Evolutionary conservation across 2,888 invertebrate genomes (phyloP).

Genomic region (Lysandra coridon): DNA sequence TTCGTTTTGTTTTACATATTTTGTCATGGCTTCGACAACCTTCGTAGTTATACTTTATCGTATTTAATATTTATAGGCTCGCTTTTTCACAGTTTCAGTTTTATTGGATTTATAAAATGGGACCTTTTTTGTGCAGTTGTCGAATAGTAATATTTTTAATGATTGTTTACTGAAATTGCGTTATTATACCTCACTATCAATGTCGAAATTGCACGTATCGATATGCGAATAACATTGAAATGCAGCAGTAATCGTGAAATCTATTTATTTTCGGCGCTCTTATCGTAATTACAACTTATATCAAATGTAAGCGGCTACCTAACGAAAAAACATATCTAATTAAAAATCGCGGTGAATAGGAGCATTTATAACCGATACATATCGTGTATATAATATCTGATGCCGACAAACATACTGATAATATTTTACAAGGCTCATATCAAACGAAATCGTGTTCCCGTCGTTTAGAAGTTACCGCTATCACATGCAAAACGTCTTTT

Average conservation of each 20-base stretch:
- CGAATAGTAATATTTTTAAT: neutral
- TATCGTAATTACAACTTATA: conserved; percentile 28
- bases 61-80: conserved; percentile 9
- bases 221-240: neutral
- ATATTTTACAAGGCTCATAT: conserved; percentile 73
- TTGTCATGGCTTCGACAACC: conserved; percentile 21
- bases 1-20: conserved; percentile 29
- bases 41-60: neutral
- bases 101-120: neutral
- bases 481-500: conserved; percentile 53
- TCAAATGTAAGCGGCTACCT: conserved; percentile 31
- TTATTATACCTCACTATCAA: neutral
- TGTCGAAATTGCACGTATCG: neutral
- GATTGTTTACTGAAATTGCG: neutral
- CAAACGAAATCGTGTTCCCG: conserved; percentile 73
- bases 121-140: neutral
- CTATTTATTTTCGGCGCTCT: neutral
- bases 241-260: neutral
- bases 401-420: conserved; percentile 60
- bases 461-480: conserved; percentile 73
- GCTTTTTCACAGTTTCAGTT: conserved; percentile 4
- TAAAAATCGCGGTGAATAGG: conserved; percentile 34
- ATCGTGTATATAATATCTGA: conserved; percentile 48
- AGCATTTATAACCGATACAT: conserved; percentile 33
- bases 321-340: conserved; percentile 26